These are phyloP conservation scores for Lepidurus apus DNA, from an alignment of 1,140 invertebrate species.

Conservation along the genomic window DNA sequence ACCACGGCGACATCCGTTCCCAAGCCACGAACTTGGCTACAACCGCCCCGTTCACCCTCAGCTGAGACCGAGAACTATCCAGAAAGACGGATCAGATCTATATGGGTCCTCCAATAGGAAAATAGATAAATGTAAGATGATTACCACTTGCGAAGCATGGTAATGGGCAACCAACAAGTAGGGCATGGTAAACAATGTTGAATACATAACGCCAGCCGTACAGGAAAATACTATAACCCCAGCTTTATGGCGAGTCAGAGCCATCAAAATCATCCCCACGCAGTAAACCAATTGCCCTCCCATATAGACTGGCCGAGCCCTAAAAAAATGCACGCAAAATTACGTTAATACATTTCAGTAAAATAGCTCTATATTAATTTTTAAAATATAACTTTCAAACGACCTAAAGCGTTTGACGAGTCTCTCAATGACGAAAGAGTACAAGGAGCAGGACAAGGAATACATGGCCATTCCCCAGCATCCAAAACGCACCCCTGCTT, in stretches of 20 bases:
- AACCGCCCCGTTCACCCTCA: conserved; percentile 27
- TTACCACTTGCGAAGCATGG: conserved; percentile 78
- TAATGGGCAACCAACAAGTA: conserved; percentile 90
- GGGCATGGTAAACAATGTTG: conserved; percentile 94
- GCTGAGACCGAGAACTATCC: conserved; percentile 33
- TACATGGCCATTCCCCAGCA: conserved; percentile 97
- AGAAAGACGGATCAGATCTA: not conserved
- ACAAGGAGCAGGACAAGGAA: conserved; percentile 86
- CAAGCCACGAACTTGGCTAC: conserved; percentile 63
- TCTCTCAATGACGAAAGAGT: conserved; percentile 82
- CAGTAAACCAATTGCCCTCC: conserved; percentile 85
- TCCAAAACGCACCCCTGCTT: conserved; percentile 86
- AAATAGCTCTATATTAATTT: not conserved
- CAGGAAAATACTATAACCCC: conserved; percentile 84
- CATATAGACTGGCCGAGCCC: conserved; percentile 79
- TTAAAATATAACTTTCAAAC: conserved; percentile 31
- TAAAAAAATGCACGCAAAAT: conserved; percentile 44
- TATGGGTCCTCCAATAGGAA: not conserved
- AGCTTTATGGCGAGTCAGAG: conserved; percentile 62
- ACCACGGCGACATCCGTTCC: conserved; percentile 91
- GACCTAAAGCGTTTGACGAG: conserved; percentile 78
- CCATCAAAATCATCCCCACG: conserved; percentile 82
- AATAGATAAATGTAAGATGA: conserved; percentile 33
- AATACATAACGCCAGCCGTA: conserved; percentile 93
- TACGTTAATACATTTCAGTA: not conserved